Evolutionary conservation across 2,888 invertebrate species (phyloP), one percentile per base, ranked within the genome.

Genomic region (Papilio elwesi): DNA sequence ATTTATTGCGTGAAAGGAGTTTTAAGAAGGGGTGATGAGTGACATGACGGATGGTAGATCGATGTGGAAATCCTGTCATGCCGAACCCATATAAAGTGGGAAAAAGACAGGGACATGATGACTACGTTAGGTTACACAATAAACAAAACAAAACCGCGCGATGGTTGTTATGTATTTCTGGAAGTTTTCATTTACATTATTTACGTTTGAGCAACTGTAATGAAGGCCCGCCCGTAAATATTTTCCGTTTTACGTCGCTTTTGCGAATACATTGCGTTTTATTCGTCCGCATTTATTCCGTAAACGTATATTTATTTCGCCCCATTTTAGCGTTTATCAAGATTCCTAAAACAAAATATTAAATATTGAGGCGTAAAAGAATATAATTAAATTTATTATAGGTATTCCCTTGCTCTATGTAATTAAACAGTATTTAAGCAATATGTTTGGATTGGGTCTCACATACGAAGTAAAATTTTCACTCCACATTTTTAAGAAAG

Each of bases 151-250:
- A 63, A 63, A 12, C 48, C 11, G 43, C 6, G 47, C 64, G 64
- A 26, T 64, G 48, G 26, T 57, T 57, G 48, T 64, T 64, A 64
- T 64, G 48, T 64, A 64, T 48, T 63, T 63, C 11, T 63, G 47
- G 16, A 63, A 63, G 63, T 63, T 64, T 64, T 64, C 64, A 43
- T 64, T 49, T 64, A 64, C 26, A 64, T 64, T 64, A 64, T 64
- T 64, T 64, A 64, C 64, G 64, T 16, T 64, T 64, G 64, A 48
- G 64, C 48, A 64, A 63, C 63, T 13, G 48, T 64, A 64, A 64
- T 64, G 48, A 64, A 64, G 48, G 64, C 43, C 1, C 26, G 48
- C 48, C 48, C 64, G 64, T 64, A 64, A 64, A 64, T 64, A 64
- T 64, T 49, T 64, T 48, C 13, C 64, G 48, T 64, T 64, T 64